A percentile compares a stretch with the other conserved stretches of the same genome.
Conservation (phyloP, 2,113 vertebrate species). For the Alces alces region DNA sequence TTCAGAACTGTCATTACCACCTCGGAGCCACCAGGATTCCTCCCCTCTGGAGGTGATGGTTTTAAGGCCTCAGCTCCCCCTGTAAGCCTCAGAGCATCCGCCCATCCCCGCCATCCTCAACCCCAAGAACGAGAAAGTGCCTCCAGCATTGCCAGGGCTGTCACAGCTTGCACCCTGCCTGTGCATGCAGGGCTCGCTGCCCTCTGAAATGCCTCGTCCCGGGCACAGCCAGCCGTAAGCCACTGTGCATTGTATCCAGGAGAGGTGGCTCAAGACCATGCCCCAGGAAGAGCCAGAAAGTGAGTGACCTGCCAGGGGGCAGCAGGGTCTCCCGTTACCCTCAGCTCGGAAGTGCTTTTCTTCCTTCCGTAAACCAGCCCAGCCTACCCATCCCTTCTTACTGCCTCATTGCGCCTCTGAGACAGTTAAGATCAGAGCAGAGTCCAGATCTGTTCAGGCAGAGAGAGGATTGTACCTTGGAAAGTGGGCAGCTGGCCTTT, state of each 20-base stretch:
- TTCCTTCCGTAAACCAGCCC: neutral
- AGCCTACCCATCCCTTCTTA: neutral
- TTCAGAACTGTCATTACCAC: neutral
- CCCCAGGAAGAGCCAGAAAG: neutral
- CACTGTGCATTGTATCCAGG: neutral
- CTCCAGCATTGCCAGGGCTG: neutral
- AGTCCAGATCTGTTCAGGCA: neutral
- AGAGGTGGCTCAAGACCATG: neutral
- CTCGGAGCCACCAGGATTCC: neutral
- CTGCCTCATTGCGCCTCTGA: neutral
- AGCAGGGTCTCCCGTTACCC: neutral
- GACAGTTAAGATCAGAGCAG: neutral
- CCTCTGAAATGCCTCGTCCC: neutral
- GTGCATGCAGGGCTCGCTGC: neutral
- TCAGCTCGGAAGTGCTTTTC: neutral
- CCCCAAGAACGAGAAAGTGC: neutral
- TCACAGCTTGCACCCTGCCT: neutral
- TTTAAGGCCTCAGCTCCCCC: neutral
- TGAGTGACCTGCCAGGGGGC: neutral
- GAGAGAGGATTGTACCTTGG: neutral
- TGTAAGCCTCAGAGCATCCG: neutral
- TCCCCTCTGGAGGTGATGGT: neutral
- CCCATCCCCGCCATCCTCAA: neutral
- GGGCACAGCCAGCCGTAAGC: neutral
- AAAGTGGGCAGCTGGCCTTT: neutral